Evolutionary conservation across 2,797 vertebrate genomes (phyloP).

Genomic region (Sylvia borin): DNA sequence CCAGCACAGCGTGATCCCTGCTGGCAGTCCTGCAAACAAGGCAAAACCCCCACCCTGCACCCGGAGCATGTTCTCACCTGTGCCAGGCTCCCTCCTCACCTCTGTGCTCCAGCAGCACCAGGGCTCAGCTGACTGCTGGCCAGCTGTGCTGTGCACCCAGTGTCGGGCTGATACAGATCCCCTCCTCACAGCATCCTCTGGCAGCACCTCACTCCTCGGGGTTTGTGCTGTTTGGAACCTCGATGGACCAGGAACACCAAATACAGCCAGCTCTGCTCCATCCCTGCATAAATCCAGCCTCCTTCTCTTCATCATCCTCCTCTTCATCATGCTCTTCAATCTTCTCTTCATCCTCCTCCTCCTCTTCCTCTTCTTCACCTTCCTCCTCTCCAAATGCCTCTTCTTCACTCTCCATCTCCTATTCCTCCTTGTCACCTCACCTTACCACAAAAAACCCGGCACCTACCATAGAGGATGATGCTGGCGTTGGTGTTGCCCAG

Average conservation of each 20-base stretch:
- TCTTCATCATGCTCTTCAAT: neutral
- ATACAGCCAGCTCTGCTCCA: neutral
- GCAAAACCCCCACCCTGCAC: neutral
- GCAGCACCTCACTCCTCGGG: accelerated
- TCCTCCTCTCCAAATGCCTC: neutral
- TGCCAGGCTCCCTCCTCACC: neutral
- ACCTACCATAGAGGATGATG: slow-evolving; percentile 91
- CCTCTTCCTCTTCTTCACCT: neutral
- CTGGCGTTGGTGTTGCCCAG: slow-evolving; percentile 92
- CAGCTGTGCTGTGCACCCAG: neutral
- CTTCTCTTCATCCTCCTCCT: neutral
- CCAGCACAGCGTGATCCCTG: accelerated
- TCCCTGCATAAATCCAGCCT: accelerated
- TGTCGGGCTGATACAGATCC: accelerated
- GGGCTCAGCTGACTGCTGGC: accelerated
- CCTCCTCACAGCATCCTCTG: neutral
- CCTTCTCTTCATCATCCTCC: neutral
- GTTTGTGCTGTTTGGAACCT: neutral
- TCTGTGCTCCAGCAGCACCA: neutral
- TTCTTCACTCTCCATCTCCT: neutral
- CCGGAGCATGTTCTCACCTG: neutral
- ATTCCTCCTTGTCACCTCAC: neutral
- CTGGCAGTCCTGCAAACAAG: neutral
- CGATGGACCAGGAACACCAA: accelerated
- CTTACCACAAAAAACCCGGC: accelerated